Conservation (phyloP, 2,797 vertebrate species). For the Micropoecilia bifurca region DNA sequence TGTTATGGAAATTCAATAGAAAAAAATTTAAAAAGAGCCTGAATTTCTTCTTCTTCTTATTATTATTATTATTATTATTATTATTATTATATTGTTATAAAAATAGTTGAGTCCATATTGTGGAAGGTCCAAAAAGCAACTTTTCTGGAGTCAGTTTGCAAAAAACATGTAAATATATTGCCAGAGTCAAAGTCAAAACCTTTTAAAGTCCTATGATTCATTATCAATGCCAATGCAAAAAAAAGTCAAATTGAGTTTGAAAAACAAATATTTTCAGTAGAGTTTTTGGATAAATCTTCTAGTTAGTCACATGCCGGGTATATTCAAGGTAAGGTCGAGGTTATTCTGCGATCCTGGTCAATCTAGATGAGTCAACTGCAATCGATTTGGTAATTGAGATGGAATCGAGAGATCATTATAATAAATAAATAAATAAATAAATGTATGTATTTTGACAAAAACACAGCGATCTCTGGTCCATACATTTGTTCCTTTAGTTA, state of each 20-base stretch:
- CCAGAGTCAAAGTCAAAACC: too few species aligned
- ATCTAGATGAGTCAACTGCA: not conserved
- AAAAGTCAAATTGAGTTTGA: not conserved
- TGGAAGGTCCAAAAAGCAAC: not conserved
- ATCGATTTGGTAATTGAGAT: not conserved
- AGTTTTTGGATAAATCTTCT: not conserved
- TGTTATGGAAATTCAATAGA: not conserved
- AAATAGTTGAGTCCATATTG: not conserved
- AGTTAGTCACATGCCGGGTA: not conserved
- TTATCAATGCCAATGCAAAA: not conserved
- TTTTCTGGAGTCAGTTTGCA: not conserved
- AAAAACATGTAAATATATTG: not conserved
- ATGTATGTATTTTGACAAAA: too few species aligned
- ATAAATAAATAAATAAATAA: not conserved
- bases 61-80: not conserved
- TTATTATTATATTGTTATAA: not conserved
- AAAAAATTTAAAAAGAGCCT: not conserved
- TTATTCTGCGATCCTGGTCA: not conserved
- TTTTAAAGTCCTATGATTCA: not conserved
- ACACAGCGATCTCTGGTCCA: not conserved
- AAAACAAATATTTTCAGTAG: not conserved
- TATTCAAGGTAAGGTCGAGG: not conserved
- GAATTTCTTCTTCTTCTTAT: not conserved
- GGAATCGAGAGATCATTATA: not conserved
- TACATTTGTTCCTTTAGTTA: conserved; percentile 22